Conservation (phyloP, 2,113 vertebrate species). For the Leucosticte australis region DNA sequence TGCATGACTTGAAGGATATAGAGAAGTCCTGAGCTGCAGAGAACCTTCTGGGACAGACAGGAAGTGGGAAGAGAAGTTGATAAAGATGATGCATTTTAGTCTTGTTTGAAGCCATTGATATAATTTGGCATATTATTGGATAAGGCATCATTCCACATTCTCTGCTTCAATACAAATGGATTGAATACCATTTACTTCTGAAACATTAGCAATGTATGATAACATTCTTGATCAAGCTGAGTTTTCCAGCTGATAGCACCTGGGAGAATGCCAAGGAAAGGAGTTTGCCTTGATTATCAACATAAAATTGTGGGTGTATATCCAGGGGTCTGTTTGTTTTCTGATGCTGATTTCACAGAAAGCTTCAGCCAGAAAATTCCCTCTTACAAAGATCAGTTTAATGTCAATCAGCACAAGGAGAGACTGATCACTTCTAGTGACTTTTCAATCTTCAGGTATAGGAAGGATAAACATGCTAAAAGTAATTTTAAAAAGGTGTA, state of each 20-base stretch:
- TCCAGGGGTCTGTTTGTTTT: neutral
- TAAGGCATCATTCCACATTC: neutral
- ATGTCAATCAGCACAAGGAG: neutral
- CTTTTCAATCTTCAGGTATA: neutral
- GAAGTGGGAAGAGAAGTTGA: neutral
- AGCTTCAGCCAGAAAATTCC: neutral
- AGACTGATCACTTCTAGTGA: neutral
- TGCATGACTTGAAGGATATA: constrained; percentile 69
- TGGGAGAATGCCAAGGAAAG: neutral
- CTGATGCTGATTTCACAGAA: neutral
- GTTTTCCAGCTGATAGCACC: neutral
- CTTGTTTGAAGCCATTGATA: neutral
- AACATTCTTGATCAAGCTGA: neutral
- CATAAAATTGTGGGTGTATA: neutral
- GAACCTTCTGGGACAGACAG: constrained; percentile 20
- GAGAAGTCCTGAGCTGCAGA: constrained; percentile 56
- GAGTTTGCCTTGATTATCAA: neutral
- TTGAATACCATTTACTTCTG: neutral
- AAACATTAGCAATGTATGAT: neutral
- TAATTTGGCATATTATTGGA: neutral
- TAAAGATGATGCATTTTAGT: neutral
- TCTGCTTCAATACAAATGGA: neutral
- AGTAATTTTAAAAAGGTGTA: neutral
- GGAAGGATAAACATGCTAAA: neutral
- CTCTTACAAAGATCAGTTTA: neutral